phyloP scores from a whole-genome alignment of 1,140 invertebrate genomes.

The Asbolus verrucosus region DNA sequence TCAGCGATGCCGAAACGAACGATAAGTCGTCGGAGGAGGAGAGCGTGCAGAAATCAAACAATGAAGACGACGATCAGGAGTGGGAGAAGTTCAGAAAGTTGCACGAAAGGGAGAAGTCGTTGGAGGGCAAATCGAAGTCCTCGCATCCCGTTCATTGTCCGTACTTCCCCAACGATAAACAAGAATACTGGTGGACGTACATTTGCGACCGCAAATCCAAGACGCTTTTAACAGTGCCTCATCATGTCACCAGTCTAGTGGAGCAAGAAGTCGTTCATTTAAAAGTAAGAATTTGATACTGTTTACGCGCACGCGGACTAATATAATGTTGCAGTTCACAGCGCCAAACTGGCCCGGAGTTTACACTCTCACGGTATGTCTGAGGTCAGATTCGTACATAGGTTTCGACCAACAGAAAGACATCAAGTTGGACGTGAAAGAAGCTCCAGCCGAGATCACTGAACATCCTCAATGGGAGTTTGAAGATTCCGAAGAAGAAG shows the following conservation, averaged over 20 bases:
- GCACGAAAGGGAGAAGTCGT: conserved; percentile 83
- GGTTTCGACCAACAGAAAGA: conserved; percentile 92
- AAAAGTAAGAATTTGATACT: conserved; percentile 70
- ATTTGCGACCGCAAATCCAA: conserved; percentile 94
- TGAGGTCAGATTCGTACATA: conserved; percentile 93
- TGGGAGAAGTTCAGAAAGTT: conserved; percentile 76
- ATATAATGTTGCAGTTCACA: conserved; percentile 81
- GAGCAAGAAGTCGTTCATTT: conserved; percentile 89
- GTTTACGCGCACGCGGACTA: too few species aligned
- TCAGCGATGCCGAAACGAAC: conserved; percentile 70
- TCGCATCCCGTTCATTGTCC: conserved; percentile 96
- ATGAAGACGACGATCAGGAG: conserved; percentile 63
- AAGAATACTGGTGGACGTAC: conserved; percentile 99
- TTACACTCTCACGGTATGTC: conserved; percentile 94
- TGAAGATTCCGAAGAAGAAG: conserved; percentile 92
- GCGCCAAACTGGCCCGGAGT: conserved; percentile 93
- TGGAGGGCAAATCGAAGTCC: conserved; percentile 93
- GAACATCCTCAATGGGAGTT: conserved; percentile 97
- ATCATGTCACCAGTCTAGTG: conserved; percentile 88
- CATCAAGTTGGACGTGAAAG: conserved; percentile 96
- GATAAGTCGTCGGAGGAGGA: conserved; percentile 75
- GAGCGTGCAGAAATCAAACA: conserved; percentile 77
- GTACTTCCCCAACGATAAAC: conserved; percentile 95
- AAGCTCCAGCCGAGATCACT: conserved; percentile 88
- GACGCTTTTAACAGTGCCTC: conserved; percentile 89